Base-by-base conservation (phyloP, 2,888 invertebrate genomes). In the Homarus gammarus region DNA sequence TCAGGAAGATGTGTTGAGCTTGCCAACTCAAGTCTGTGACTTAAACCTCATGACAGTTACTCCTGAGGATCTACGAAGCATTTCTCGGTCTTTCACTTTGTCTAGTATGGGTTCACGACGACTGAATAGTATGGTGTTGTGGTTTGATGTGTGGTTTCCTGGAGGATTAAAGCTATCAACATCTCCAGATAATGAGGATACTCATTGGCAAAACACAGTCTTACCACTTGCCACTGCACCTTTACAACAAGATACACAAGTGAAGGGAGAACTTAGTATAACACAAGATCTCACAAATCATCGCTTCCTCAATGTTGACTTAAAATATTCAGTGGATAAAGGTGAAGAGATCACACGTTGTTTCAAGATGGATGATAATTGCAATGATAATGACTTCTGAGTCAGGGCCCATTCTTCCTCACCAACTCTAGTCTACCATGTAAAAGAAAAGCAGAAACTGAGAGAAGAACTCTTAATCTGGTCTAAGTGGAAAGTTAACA, bases 91-190 rank as follows among this genome's bases (percentile, higher is more conserved):
- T 18, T 79, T 92, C 68, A 72, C 75, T 22, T 82, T 92, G 77
- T 49, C 78, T 22, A 91, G 92, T 38, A 91, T 92, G 90, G 92
- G 92, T 38, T 85, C 88, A 15, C 84, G 90, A 22, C 83, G 70
- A 31, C 84, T 89, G 72, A 92, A 91, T 78, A 84, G 90, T 40
- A 77, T 92, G 40, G 91, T 89, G 15, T 49, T 91, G 31, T 92
- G 92, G 92, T 92, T 92, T 49, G 92, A 92, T 64, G 92, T 92
- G 27, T 84, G 56, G 68, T 92, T 92, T 89, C 92, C 92, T 2
- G 89, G 91, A n/a, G 91, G 91, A 15, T 70, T 81, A 27, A 86
- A 79, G 38, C 72, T 92, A 3, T 90, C 87, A 33, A 92, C 92
- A 31, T 92, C 92, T 15, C 92, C 92, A n/a, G 88, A 92, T 56